Evolutionary conservation across 2,113 vertebrate species (phyloP), one percentile per base, ranked within the genome.

Genomic region (Panthera tigris): DNA sequence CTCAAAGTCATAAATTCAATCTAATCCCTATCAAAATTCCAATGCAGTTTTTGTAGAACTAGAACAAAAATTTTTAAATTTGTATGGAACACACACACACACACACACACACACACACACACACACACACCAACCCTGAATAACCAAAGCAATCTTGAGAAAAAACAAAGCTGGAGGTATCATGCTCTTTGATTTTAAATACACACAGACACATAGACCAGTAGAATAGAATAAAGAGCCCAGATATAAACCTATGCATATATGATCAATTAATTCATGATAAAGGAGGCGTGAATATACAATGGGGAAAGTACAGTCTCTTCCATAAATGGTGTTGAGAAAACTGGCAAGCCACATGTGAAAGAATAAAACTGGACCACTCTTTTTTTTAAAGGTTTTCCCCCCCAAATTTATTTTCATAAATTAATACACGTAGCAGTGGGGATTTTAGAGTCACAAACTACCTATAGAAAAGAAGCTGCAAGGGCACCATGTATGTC

Each of bases 351-450:
- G 39, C 73, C 14, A 9, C 41, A 33, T 48, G 7, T 48, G 29
- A 76, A 76, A 76, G 41, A 76, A 27, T 76, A 73, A 25, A 73
- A 74, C 39, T 16, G 45, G 27, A 18, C 8, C 41, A 78, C 7
- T 48, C 41, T 48, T 76, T 74, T 61, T 78, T 78, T 76, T 41
- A 98, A 98, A 98, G 4, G 45, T 93, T 98, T 92, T 95, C 96
- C 45, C 39, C 39, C 14, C 7, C 98, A 97, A 98, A 98, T 99
- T 99, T 98, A 99, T 99, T 98, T 98, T 96, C 98, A 99, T 99
- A 99, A 99, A 98, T 99, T 99, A 99, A 98, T 97, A 98, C 97
- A 98, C 97, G 98, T 94, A 97, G 96, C 97, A 98, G 93, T 97
- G 95, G 41, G 27, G 7, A 78, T 31, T 78, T 78, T 29, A 31